Conservation (phyloP, 2,888 invertebrate species). For the Cephus nigrinus region DNA sequence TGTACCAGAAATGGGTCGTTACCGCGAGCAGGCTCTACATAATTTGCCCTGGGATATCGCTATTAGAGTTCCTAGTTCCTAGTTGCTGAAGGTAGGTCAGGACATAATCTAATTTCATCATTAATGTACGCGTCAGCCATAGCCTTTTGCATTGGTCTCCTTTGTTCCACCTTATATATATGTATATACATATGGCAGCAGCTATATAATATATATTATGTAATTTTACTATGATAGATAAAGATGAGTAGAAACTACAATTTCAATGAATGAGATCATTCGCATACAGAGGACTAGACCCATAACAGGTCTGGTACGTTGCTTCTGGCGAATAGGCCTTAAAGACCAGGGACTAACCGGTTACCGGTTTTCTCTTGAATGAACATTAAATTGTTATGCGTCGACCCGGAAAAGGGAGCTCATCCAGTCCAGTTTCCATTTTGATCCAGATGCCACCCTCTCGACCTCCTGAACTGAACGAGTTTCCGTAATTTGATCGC, state of each 20-base stretch:
- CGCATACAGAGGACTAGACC: background rate
- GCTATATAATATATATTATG: background rate
- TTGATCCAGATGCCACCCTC: background rate
- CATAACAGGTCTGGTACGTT: background rate
- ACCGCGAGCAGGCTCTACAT: no score
- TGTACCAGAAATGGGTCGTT: no score
- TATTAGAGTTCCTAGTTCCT: no score
- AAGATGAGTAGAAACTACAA: background rate
- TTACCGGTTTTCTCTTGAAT: background rate
- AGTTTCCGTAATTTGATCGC: background rate
- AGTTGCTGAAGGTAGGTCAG: background rate
- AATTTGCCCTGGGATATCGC: no score
- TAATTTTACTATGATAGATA: background rate
- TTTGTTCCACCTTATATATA: no score
- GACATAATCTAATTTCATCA: background rate
- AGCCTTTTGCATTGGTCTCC: no score
- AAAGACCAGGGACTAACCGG: background rate
- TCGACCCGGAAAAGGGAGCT: background rate
- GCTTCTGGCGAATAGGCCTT: background rate
- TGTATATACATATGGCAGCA: background rate
- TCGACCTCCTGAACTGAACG: background rate
- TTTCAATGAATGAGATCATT: background rate
- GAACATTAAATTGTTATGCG: background rate
- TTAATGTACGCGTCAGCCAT: background rate
- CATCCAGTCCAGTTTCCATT: background rate